Evolutionary conservation across 2,888 invertebrate genomes (phyloP), one percentile per base, ranked within the genome.

Genomic region (Napeogenes inachia): DNA sequence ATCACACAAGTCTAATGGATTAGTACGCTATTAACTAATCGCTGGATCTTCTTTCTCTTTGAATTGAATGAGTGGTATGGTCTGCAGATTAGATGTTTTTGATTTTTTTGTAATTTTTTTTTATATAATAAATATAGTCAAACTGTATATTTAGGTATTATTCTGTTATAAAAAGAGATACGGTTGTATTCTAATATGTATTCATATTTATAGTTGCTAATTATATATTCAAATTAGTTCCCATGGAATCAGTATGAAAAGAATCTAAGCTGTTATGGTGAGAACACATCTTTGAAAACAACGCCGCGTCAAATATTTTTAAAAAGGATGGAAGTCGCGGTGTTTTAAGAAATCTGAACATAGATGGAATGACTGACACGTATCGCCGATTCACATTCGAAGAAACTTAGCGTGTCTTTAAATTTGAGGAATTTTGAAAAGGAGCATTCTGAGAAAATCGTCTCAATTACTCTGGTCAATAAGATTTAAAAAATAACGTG

Each of bases 331-430:
- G 70, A 76, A 78, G 78, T 74, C 73, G 79, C 78, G 76, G 76
- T 79, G 82, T 88, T 89, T 88, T 83, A 75, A 78, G 86, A 85
- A 89, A 88, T 80, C 80, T 76, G 77, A 78, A 80, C 83, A 82
- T 85, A 84, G 86, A 80, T 87, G 81, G 85, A 88, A 89, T 87
- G 85, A 82, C 88, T 85, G 87, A 88, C 89, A 85, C 86, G 79
- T 85, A 80, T 81, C 80, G 80, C 81, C 73, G 77, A 80, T 73
- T 73, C 71, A 69, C 70, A 70, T 89, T 87, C 88, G 77, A 71
- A 75, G 88, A 89, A 89, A 73, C 71, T 68, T 71, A 70, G 71
- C 71, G 77, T 75, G 78, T 75, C 73, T 78, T 71, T 68, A 80
- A 82, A 85, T 85, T 77, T 80, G 65, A 73, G 70, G 82, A 79